These are phyloP conservation scores for Oreochromis tanganicae DNA, from an alignment of 2,113 vertebrate genomes.

Conservation along the genomic window DNA sequence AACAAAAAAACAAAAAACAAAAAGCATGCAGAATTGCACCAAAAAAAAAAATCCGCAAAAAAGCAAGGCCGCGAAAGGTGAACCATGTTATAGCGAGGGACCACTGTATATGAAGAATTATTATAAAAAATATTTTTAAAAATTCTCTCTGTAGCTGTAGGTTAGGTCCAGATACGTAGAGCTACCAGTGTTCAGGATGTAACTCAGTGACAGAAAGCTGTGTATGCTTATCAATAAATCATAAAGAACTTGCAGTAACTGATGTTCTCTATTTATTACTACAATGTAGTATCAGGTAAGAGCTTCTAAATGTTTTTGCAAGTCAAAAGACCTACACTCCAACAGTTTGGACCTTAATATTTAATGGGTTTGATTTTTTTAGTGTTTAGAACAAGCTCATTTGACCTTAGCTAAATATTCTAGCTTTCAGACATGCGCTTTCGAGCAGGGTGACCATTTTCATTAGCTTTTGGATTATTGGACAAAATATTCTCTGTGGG, in stretches of 20 bases:
- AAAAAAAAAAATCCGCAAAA: too few relatives aligned
- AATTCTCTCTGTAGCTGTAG: neutral
- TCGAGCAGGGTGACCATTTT: neutral
- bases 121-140: too few relatives aligned
- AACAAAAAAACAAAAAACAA: too few relatives aligned
- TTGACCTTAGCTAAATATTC: neutral
- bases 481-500: neutral
- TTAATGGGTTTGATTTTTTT: neutral
- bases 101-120: too few relatives aligned
- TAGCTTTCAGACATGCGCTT: neutral
- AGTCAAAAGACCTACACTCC: neutral
- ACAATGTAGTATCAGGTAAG: neutral
- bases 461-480: neutral
- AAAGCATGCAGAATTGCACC: too few relatives aligned
- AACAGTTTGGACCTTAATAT: neutral
- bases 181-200: neutral
- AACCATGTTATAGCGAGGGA: too few relatives aligned
- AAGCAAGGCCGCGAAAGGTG: too few relatives aligned
- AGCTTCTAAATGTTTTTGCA: neutral
- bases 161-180: neutral
- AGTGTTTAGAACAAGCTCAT: neutral
- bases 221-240: slow-evolving; percentile 6
- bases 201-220: neutral
- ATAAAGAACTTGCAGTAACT: neutral
- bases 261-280: neutral